Base-by-base conservation (phyloP, 2,113 vertebrate species). In the Suricata suricatta region DNA sequence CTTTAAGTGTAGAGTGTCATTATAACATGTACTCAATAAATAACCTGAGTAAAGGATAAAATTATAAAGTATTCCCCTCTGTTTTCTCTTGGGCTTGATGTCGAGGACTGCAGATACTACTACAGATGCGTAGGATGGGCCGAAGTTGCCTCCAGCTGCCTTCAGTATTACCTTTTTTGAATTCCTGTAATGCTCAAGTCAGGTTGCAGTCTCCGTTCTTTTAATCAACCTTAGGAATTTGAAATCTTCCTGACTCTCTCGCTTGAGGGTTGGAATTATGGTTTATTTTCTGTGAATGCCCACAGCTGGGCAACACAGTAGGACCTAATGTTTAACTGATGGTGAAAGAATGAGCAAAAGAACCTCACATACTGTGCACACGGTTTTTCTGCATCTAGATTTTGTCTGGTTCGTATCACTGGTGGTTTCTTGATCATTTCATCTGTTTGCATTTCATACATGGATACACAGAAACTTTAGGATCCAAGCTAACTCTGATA, bases 11-110 rank as follows among this genome's bases (percentile, higher is more conserved):
- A 29, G 76, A 91, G 6, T 85, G 33, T 33, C 21, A 38, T 72
- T 95, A 54, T 74, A 88, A 93, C 47, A 63, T 90, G 38, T 77
- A 92, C 72, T 68, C 5, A 25, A 31, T 88, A 87, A 84, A 64
- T 95, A 94, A 68, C 33, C 21, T 66, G 72, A 97, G 80, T 90
- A 94, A 95, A 93, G 16, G 41, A 69, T 89, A 87, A 91, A 83
- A 92, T 86, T 54, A 38, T 47, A 86, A 95, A 91, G 33, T 12
- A 68, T 90, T 88, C 27, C 23, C 35, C 8, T 54, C 60, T 72
- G 4, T 69, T 88, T 82, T 76, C 29, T 71, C 72, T 92, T 38
- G 79, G 47, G n/a, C 87, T 76, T 89, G 12, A 47, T 91, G 50
- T 96, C n/a, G 50, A 29, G 4, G 87, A 50, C 71, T 94, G 23